Evolutionary conservation across 2,888 invertebrate species (phyloP), one percentile per base, ranked within the genome.

Genomic region (Phalangium opilio): DNA sequence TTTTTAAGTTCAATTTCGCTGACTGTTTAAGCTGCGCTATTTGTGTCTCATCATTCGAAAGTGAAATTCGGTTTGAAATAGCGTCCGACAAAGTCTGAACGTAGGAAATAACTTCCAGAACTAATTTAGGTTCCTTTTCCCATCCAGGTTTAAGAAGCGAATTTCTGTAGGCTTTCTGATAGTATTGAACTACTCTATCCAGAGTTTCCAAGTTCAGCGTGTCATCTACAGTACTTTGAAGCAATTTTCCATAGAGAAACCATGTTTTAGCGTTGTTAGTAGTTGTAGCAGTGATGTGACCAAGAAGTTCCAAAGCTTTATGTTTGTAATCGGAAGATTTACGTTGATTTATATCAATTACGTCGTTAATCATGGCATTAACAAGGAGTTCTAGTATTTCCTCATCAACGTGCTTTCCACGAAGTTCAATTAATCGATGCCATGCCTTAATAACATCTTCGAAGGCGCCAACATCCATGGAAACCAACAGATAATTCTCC

Each of bases 401-500:
- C 0, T 75, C 62, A 62, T 91, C 90, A 1, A 80, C 68, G 63
- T 81, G 85, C 61, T 81, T 80, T 45, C 49, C 76, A 64, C 77
- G 79, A n/a, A 95, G 67, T 62, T 95, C 91, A 32, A 90, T 68
- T 41, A 95, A 67, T 18, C 87, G 76, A 64, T 89, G 82, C 62
- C 83, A 83, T 1, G 89, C 81, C 50, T 78, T 76, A 49, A 95
- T 76, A 3, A 82, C 73, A 64, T 91, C 87, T 45, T 80, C 77
- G 64, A 86, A 84, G 62, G 85, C 79, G 0, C 80, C 81, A 12
- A 85, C 79, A 63, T 93, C 91, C 54, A 82, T 77, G 12, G 85
- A 83, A 20, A 91, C 83, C 20, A 83, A 68, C 67, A 96, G 74
- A 47, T 84, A 79, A 69, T 96, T 98, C 64, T 95, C 93, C 96